A percentile compares a stretch with the other conserved stretches of the same genome.
These are phyloP conservation scores for Phortica magna DNA, from an alignment of 2,888 invertebrate genomes.

Conservation along the genomic window DNA sequence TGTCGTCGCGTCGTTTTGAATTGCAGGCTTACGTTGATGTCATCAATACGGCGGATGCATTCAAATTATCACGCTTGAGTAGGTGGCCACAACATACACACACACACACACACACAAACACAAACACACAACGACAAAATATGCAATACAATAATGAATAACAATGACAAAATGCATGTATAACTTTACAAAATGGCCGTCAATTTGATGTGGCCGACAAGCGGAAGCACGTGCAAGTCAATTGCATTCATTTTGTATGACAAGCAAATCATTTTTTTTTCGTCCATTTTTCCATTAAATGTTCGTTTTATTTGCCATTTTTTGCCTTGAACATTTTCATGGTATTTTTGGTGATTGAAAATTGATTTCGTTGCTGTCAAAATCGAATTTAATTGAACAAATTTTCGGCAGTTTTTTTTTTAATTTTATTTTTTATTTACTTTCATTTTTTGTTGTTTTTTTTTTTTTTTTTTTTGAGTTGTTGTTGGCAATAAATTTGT, in stretches of 20 bases:
- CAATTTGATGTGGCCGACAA: not conserved
- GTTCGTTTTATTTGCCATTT: slow-evolving; percentile 8
- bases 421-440: not conserved
- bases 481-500: too few relatives aligned
- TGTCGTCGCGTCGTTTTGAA: slow-evolving; percentile 88
- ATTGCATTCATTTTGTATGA: slow-evolving; percentile 5
- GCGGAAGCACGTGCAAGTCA: slow-evolving; percentile 22
- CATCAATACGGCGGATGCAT: slow-evolving; percentile 95
- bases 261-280: not conserved
- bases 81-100: slow-evolving; percentile 77
- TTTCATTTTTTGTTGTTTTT: not conserved
- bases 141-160: slow-evolving; percentile 34
- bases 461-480: not conserved
- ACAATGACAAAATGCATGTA: slow-evolving; percentile 22
- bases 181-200: slow-evolving; percentile 12
- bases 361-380: not conserved
- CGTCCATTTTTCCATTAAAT: not conserved
- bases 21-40: slow-evolving; percentile 93
- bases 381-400: slow-evolving; percentile 3
- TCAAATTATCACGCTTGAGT: slow-evolving; percentile 94
- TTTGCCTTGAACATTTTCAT: slow-evolving; percentile 41
- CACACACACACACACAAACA: not conserved
- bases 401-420: not conserved
- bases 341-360: slow-evolving; percentile 10
- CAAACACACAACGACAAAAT: slow-evolving; percentile 31